A percentile compares a stretch with the other conserved stretches of the same genome.
Evolutionary conservation across 2,113 vertebrate genomes (phyloP).

Genomic region (Gobio gobio): DNA sequence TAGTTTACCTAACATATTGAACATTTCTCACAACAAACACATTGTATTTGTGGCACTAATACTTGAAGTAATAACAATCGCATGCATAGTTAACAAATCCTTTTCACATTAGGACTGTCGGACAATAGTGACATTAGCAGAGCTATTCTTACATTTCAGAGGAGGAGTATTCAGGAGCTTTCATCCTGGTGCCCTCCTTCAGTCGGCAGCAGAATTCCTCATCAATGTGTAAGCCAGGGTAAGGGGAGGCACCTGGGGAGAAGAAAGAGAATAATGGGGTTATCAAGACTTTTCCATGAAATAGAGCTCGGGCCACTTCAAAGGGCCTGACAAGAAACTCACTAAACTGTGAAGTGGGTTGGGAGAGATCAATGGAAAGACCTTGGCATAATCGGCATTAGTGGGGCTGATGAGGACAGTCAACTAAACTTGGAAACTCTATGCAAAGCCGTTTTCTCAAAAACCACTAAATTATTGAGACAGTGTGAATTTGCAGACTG

Average conservation of each 20-base stretch:
- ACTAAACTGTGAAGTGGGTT: constrained; percentile 34
- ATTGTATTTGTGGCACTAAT: neutral
- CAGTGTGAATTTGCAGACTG: constrained; percentile 33
- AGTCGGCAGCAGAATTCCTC: constrained; percentile 92
- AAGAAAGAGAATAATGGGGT: constrained; percentile 33
- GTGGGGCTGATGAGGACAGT: neutral
- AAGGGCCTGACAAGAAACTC: constrained; percentile 37
- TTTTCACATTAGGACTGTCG: neutral
- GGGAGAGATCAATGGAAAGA: constrained; percentile 28
- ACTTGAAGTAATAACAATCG: neutral
- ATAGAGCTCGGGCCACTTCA: constrained; percentile 46
- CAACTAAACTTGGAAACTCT: constrained; percentile 11
- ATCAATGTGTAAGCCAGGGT: constrained; percentile 92
- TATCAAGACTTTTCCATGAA: constrained; percentile 51
- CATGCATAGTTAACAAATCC: neutral
- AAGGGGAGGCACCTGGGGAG: constrained; percentile 87
- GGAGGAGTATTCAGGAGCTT: constrained; percentile 89
- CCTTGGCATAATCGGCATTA: constrained; percentile 8
- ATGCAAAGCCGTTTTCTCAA: neutral
- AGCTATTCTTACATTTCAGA: constrained; percentile 86
- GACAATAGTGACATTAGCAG: neutral
- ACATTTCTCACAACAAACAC: neutral
- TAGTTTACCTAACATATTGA: neutral
- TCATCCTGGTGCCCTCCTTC: constrained; percentile 93
- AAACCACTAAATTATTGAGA: constrained; percentile 34